Evolutionary conservation across 2,797 vertebrate genomes (phyloP).

Genomic region (Rhinoraja longicauda): DNA sequence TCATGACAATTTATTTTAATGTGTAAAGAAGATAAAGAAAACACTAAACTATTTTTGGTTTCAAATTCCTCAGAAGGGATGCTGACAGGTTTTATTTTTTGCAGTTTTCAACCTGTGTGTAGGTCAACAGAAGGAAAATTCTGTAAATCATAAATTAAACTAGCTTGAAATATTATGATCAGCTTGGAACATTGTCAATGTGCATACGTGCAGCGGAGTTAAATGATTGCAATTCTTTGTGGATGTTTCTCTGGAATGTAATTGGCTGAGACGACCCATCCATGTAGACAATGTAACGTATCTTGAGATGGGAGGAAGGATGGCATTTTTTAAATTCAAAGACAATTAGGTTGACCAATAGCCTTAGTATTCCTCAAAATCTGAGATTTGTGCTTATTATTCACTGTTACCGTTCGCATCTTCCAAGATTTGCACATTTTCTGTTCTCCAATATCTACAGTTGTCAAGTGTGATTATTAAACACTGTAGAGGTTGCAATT

Average conservation of each 20-base stretch:
- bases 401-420: background rate
- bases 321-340: background rate
- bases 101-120: background rate
- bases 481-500: conserved; percentile 25
- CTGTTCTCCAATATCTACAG: background rate
- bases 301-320: background rate
- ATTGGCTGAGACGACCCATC: background rate
- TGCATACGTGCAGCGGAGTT: background rate
- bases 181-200: background rate
- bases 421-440: conserved; percentile 15
- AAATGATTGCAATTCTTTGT: background rate
- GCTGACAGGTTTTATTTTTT: conserved; percentile 14
- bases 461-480: background rate
- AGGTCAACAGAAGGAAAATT: conserved; percentile 1
- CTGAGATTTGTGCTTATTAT: background rate
- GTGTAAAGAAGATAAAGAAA: background rate
- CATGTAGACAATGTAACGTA: background rate
- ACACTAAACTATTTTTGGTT: conserved; percentile 7
- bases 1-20: background rate
- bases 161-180: conserved; percentile 3
- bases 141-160: background rate
- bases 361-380: conserved; percentile 6
- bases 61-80: conserved; percentile 16
- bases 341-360: background rate
- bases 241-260: background rate